Conservation (phyloP, 2,113 vertebrate genomes). For the Symphodus melops region DNA sequence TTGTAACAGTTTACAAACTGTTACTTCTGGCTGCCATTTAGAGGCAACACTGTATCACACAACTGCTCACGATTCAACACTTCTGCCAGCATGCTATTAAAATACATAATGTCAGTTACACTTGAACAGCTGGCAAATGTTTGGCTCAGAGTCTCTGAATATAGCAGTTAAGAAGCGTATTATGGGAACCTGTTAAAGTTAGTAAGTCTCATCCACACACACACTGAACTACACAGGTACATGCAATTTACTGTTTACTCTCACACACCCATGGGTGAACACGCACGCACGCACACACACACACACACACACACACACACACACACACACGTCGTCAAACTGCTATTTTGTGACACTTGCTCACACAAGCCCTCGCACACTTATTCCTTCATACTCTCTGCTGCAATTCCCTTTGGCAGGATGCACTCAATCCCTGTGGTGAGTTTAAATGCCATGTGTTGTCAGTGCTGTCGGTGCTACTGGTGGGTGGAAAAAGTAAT, state of each 20-base stretch:
- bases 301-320: background rate
- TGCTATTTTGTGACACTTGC: slow-evolving; percentile 2
- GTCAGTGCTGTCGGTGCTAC: slow-evolving; percentile 26
- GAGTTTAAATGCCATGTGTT: slow-evolving; percentile 67
- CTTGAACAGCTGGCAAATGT: slow-evolving; percentile 20
- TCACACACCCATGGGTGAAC: background rate
- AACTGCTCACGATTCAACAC: background rate
- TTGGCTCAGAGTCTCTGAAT: slow-evolving; percentile 19
- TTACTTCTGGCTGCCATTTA: slow-evolving; percentile 10
- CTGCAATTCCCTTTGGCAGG: slow-evolving; percentile 39
- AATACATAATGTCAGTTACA: slow-evolving; percentile 23
- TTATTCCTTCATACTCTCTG: slow-evolving; percentile 14
- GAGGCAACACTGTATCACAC: background rate
- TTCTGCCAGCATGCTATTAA: slow-evolving; percentile 5
- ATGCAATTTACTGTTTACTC: background rate
- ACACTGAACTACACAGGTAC: background rate
- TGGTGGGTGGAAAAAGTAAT: background rate
- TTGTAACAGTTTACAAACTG: slow-evolving; percentile 20
- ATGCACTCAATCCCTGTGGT: slow-evolving; percentile 52
- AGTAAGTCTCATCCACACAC: background rate
- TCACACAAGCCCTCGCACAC: slow-evolving; percentile 8
- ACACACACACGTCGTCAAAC: slow-evolving; percentile 9
- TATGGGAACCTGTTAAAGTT: slow-evolving; percentile 11
- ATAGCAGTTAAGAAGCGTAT: slow-evolving; percentile 1
- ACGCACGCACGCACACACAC: background rate